Base-by-base conservation (phyloP, 2,113 vertebrate genomes). In the Pardalotus punctatus region DNA sequence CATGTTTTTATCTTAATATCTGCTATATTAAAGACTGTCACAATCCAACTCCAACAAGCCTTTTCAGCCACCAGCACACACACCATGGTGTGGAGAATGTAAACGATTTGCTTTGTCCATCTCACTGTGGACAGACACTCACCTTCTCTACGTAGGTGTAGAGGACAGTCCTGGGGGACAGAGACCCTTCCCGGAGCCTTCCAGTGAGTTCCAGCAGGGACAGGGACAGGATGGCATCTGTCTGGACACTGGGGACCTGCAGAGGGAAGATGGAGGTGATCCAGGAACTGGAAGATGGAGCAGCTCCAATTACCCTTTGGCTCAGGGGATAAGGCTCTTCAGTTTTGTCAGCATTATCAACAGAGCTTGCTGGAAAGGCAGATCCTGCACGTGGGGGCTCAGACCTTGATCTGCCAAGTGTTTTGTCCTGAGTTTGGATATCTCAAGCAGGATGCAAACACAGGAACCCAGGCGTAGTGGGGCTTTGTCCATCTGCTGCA, bases 121-220 rank as follows among this genome's bases (percentile, higher is more conserved):
- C 45, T 47, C 24, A 13, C 35, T 50, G 48, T 1, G 0, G n/a
- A 28, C 8, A 11, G 45, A 53, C 9, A 35, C 69, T 88, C 54
- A 98, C 98, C 98, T 99, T 98, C 90, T 98, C 98, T 96, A 99
- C 61, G 79, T 98, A 99, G 57, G 98, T 90, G 66, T 98, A 98
- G 54, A 99, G 97, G 64, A 98, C 97, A 1, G 97, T 97, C n/a
- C 94, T 97, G 2, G 98, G 98, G 62, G 76, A 98, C 87, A 99
- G 92, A 12, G 93, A 97, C 9, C 97, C 98, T 9, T 98, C 92
- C 83, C 5, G 89, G 51, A 99, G 96, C 35, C 90, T 94, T 60
- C 84, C 71, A 53, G 82, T 83, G 83, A 99, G 85, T 92, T 98
- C 97, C 58, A 93, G 31, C 83, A 99, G 87, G 3, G 98, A 92